Evolutionary conservation across 2,113 vertebrate genomes (phyloP).

Genomic region (Anolis carolinensis): DNA sequence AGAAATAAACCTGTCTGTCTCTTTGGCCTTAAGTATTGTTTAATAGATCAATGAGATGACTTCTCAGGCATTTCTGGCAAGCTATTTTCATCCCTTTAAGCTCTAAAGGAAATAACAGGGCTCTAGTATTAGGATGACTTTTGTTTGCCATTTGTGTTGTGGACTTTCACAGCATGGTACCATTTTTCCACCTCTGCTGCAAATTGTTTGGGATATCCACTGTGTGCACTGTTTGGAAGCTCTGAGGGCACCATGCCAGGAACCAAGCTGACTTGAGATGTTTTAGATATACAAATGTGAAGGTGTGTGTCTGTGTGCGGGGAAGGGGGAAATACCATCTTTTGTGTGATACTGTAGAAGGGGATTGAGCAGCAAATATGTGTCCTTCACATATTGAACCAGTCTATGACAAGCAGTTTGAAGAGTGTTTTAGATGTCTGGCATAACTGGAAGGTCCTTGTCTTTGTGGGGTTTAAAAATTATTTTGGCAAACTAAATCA

Average conservation of each 20-base stretch:
- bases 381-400: background rate
- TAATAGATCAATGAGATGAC: conserved; percentile 3
- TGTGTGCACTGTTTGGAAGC: conserved; percentile 49
- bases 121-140: conserved; percentile 29
- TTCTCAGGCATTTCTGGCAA: background rate
- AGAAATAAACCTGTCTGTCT: background rate
- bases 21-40: conserved; percentile 3
- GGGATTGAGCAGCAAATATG: background rate
- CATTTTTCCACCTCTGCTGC: conserved; percentile 46
- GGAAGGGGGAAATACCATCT: background rate
- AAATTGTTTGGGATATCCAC: conserved; percentile 56
- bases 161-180: conserved; percentile 63
- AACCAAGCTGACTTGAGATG: conserved; percentile 52
- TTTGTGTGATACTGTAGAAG: background rate
- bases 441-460: background rate
- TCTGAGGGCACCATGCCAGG: conserved; percentile 57
- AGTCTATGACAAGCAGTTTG: background rate
- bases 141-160: conserved; percentile 59
- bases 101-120: conserved; percentile 48
- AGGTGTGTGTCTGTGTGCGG: background rate
- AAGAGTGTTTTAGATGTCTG: background rate
- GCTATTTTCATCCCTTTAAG: conserved; percentile 8
- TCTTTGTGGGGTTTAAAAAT: too few relatives aligned
- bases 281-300: conserved; percentile 36
- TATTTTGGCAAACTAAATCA: background rate